phyloP scores from a whole-genome alignment of 2,888 invertebrate genomes.

The Isoperla grammatica region DNA sequence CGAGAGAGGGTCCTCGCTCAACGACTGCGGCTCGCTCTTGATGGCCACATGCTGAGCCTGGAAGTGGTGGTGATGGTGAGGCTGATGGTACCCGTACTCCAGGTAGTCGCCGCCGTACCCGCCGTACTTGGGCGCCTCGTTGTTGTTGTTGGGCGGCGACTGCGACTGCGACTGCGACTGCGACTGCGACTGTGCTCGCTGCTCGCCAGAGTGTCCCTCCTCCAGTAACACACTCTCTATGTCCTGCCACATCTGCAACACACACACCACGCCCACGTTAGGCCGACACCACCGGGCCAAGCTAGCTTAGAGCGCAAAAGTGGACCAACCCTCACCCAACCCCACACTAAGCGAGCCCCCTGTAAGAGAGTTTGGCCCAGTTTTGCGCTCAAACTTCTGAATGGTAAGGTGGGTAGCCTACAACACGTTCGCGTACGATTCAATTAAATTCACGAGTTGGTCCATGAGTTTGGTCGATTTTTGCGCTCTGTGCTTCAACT shows the following conservation, averaged over 20 bases:
- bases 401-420: not conserved
- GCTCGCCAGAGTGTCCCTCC: conserved; percentile 32
- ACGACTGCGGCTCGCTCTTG: conserved; percentile 30
- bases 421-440: not conserved
- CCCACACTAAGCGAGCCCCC: too few species aligned
- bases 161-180: not conserved
- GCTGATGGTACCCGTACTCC: conserved; percentile 25
- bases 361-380: not conserved
- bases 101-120: conserved; percentile 13
- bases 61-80: conserved; percentile 24
- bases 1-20: not conserved
- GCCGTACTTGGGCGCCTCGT: conserved; percentile 14
- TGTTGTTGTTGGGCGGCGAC: conserved; percentile 1
- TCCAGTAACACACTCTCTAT: conserved; percentile 45
- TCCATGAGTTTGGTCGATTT: conserved; percentile 6
- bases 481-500: conserved; percentile 15
- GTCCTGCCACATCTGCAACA: conserved; percentile 46
- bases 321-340: conserved; percentile 2
- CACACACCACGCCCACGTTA: not conserved
- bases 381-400: conserved; percentile 13
- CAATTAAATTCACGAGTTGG: too few species aligned
- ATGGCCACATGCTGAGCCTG: conserved; percentile 23
- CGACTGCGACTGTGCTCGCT: conserved; percentile 30
- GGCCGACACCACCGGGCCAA: not conserved
- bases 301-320: conserved; percentile 16